phyloP scores from a whole-genome alignment of 2,888 invertebrate species.

The Lasioglossum figueresi region DNA sequence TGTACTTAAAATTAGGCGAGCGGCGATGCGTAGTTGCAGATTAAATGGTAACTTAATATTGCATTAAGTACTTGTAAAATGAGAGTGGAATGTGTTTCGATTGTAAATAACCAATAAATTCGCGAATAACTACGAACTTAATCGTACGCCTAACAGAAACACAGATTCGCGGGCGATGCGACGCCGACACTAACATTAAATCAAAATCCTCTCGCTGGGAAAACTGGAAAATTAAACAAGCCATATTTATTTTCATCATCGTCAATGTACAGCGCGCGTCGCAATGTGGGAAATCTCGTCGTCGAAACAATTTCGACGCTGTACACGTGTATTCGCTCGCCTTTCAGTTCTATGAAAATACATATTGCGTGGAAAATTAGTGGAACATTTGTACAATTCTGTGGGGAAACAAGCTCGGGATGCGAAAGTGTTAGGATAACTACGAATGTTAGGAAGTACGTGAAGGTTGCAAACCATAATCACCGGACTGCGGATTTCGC shows the following conservation, averaged over 20 bases:
- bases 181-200: constrained; percentile 15
- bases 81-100: neutral
- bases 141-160: neutral
- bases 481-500: neutral
- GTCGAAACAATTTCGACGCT: neutral
- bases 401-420: constrained; percentile 5
- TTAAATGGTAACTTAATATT: neutral
- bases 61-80: neutral
- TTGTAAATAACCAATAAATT: neutral
- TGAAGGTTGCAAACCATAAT: neutral
- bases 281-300: neutral
- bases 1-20: constrained; percentile 41
- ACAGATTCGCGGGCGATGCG: neutral
- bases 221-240: constrained; percentile 31
- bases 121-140: neutral
- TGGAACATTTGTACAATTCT: constrained; percentile 67
- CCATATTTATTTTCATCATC: neutral
- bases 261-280: neutral
- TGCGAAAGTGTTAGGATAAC: neutral
- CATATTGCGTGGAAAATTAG: constrained; percentile 38
- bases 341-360: neutral
- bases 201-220: constrained; percentile 17
- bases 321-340: neutral
- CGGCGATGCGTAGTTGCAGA: neutral
- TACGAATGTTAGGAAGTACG: too few relatives aligned